A percentile compares a stretch with the other conserved stretches of the same genome.
These are phyloP conservation scores for Pyralis farinalis DNA, from an alignment of 2,888 invertebrate genomes.

Conservation along the genomic window DNA sequence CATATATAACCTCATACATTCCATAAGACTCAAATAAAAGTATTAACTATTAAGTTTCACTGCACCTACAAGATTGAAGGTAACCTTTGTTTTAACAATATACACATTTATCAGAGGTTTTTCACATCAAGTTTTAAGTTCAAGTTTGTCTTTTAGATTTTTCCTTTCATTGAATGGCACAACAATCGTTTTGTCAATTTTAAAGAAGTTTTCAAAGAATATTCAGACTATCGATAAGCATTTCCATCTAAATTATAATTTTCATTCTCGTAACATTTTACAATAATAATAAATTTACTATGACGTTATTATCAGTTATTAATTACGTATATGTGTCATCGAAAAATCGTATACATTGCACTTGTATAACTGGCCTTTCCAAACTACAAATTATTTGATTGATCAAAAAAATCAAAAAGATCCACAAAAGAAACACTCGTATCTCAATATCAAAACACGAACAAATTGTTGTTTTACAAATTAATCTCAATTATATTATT, in stretches of 20 bases:
- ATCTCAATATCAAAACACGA: conserved; percentile 47
- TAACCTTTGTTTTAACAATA: conserved; percentile 71
- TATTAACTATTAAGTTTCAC: conserved; percentile 39
- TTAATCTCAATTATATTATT: conserved; percentile 75
- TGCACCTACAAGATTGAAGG: conserved; percentile 65
- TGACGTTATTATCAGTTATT: conserved; percentile 73
- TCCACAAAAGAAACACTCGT: conserved; percentile 60
- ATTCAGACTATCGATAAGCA: conserved; percentile 46
- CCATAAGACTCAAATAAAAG: conserved; percentile 53
- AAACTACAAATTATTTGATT: conserved; percentile 48
- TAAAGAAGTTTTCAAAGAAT: conserved; percentile 64
- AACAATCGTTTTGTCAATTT: conserved; percentile 44
- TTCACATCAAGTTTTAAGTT: conserved; percentile 35
- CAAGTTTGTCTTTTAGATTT: conserved; percentile 46
- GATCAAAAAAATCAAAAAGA: conserved; percentile 46
- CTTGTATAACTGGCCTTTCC: conserved; percentile 78
- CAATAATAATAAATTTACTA: conserved; percentile 68
- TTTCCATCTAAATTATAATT: conserved; percentile 57
- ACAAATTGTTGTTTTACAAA: conserved; percentile 60
- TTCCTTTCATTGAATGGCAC: conserved; percentile 49
- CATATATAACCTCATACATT: conserved; percentile 53
- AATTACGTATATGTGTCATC: conserved; percentile 79
- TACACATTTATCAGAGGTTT: conserved; percentile 49
- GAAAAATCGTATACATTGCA: conserved; percentile 82
- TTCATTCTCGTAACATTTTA: conserved; percentile 70